phyloP scores from a whole-genome alignment of 2,888 invertebrate genomes.

The Archips crataeganus region DNA sequence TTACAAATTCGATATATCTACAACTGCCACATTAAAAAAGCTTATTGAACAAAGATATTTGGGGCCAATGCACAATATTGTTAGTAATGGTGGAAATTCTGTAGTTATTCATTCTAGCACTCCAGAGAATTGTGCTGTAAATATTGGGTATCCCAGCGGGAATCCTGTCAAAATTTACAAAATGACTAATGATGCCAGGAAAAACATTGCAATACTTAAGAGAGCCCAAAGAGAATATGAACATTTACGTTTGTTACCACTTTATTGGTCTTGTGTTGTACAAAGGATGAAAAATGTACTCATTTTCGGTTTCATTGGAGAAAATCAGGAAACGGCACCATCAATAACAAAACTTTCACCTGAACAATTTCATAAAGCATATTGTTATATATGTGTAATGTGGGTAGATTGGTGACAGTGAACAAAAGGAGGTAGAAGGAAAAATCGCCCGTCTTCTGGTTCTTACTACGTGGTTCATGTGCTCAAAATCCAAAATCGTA shows the following conservation, averaged over 20 bases:
- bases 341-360: background rate
- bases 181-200: background rate
- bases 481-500: no score
- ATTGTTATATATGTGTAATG: no score
- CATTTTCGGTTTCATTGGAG: background rate
- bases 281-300: conserved; percentile 3
- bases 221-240: background rate
- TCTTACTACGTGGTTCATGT: no score
- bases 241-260: background rate
- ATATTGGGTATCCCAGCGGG: background rate
- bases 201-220: background rate
- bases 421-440: no score
- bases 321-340: background rate
- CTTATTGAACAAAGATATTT: background rate
- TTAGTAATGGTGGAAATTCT: background rate
- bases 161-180: background rate
- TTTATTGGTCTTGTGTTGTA: background rate
- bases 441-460: no score
- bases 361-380: background rate
- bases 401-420: no score
- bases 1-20: background rate
- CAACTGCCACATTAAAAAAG: background rate
- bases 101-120: background rate
- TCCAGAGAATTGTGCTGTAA: background rate
- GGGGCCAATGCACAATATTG: background rate